Conservation (phyloP, 2,888 invertebrate species). For the Thecophora atra region DNA sequence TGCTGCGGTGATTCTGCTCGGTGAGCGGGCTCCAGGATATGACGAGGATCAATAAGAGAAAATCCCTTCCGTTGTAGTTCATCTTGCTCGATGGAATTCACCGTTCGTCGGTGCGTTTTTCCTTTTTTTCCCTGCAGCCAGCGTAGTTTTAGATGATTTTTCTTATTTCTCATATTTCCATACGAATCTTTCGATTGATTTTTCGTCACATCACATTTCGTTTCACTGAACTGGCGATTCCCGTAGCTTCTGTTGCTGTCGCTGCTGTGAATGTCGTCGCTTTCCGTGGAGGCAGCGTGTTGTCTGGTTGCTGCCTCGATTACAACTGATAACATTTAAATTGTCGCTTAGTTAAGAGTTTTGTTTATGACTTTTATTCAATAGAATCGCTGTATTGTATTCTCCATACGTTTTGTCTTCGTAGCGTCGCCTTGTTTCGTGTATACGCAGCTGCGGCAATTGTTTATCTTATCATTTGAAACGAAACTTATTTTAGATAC, state of each 20-base stretch:
- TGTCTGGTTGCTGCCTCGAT: slow-evolving; percentile 17
- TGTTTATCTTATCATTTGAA: too few species aligned
- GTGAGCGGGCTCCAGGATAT: neutral
- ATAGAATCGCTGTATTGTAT: neutral
- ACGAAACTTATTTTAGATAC: too few species aligned
- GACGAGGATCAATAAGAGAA: neutral
- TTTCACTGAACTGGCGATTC: slow-evolving; percentile 3
- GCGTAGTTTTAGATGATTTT: neutral
- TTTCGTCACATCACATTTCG: slow-evolving; percentile 8
- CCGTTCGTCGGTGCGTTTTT: neutral
- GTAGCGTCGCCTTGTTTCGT: slow-evolving; percentile 4
- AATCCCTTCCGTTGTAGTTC: neutral
- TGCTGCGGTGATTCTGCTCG: neutral
- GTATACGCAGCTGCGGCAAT: neutral
- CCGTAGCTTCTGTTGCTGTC: neutral
- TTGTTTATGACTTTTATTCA: slow-evolving; percentile 22
- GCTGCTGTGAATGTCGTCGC: neutral
- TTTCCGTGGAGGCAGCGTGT: slow-evolving; percentile 12
- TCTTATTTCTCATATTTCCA: slow-evolving; percentile 22
- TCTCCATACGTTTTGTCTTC: neutral
- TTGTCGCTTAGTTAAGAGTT: slow-evolving; percentile 20
- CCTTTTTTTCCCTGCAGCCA: slow-evolving; percentile 12
- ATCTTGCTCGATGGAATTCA: neutral
- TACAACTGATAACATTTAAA: slow-evolving; percentile 33
- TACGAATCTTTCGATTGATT: slow-evolving; percentile 3